Evolutionary conservation across 1,140 invertebrate genomes (phyloP).

Genomic region (Himalopsyche phryganea): DNA sequence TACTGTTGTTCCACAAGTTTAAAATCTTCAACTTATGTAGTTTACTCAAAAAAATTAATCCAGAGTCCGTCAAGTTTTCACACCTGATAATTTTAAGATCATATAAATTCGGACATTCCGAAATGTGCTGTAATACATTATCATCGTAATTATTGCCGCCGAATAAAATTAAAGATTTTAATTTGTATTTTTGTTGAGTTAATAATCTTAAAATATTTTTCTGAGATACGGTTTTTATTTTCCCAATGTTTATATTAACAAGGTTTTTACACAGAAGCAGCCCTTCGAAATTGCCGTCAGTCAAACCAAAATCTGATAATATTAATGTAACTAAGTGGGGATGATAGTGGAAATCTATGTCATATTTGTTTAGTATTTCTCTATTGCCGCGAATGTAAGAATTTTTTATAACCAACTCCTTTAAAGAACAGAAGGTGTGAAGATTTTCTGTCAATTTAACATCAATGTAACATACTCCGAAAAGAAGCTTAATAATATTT

Average conservation of each 20-base stretch:
- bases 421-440: not conserved
- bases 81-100: constrained; percentile 47
- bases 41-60: constrained; percentile 39
- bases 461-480: constrained; percentile 7
- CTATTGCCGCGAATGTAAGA: not conserved
- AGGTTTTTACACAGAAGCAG: constrained; percentile 42
- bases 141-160: constrained; percentile 44
- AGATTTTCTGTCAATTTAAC: not conserved
- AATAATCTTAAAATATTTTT: constrained; percentile 43
- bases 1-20: constrained; percentile 47
- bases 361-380: not conserved
- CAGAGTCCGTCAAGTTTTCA: constrained; percentile 45
- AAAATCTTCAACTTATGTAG: constrained; percentile 37
- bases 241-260: constrained; percentile 45
- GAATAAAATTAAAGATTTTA: constrained; percentile 44
- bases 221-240: constrained; percentile 42
- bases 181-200: constrained; percentile 37
- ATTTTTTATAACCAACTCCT: constrained; percentile 1
- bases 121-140: constrained; percentile 38
- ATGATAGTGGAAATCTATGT: constrained; percentile 41
- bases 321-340: constrained; percentile 41
- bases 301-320: constrained; percentile 48
- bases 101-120: constrained; percentile 40
- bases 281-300: constrained; percentile 39
- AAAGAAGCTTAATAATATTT: not conserved